Evolutionary conservation across 2,113 vertebrate genomes (phyloP), one percentile per base, ranked within the genome.

Genomic region (Oncorhynchus masou): DNA sequence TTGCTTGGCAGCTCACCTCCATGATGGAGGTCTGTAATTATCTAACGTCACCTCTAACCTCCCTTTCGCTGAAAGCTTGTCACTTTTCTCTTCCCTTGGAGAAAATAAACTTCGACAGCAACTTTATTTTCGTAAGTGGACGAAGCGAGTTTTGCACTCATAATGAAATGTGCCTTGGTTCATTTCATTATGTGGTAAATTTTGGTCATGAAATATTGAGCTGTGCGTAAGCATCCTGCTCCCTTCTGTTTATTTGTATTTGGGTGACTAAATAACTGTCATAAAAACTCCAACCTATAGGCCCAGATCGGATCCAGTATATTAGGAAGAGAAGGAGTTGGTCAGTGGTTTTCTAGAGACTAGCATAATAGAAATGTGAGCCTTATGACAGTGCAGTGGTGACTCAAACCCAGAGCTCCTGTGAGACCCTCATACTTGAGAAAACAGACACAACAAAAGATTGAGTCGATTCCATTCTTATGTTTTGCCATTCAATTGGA

Each of bases 11-110:
- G 89, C 84, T 90, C 81, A 87, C 67, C 84, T 90, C 87, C 85
- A 79, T 89, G 87, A 92, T 81, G 78, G 86, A 86, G 84, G 74
- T 85, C 80, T 88, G 76, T 88, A 92, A 91, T 91, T 89, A 89
- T 86, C 83, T 22, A 73, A 79, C 78, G 75, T 68, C 79, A 76
- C 9, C 9, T 45, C 39, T 45, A 11, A 11, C 9, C 39, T 11
- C 39, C 34, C 34, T 34, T 34, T 34, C 6, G 6, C 34, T 7
- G 76, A 66, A 66, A 4, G 12, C 25, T 29, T 66, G 64, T 66
- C 64, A 29, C 64, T 66, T 31, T 66, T 31, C 5, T 60, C 48
- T 59, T 27, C 5, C 68, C n/a, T 54, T 39, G 22, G 24, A n/a
- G 20, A 39, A 76, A 60, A 54, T 68, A 68, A 60, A 59, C 22